These are phyloP conservation scores for Galeruca laticollis DNA, from an alignment of 2,888 invertebrate species.

Conservation along the genomic window DNA sequence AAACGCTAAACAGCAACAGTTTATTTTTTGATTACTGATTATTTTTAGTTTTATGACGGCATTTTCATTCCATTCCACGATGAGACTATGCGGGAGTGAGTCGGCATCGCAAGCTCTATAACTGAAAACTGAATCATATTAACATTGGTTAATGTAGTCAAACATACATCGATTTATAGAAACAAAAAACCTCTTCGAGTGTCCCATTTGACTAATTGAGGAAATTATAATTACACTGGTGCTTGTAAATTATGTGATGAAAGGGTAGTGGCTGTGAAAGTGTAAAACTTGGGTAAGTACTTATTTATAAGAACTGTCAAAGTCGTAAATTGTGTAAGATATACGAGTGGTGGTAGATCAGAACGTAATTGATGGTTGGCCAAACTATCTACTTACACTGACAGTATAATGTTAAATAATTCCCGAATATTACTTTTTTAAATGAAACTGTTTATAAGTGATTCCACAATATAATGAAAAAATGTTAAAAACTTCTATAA, in stretches of 20 bases:
- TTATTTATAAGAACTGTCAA: neutral
- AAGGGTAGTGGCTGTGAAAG: neutral
- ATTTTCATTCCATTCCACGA: constrained; percentile 19
- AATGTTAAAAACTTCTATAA: too few species aligned
- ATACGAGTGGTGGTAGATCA: too few species aligned
- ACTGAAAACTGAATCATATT: constrained; percentile 10
- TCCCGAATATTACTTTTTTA: too few species aligned
- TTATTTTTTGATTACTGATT: constrained; percentile 32
- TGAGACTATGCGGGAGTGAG: constrained; percentile 19
- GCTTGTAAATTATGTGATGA: neutral
- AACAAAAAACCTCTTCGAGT: neutral
- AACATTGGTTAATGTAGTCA: constrained; percentile 3
- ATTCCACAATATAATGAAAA: too few species aligned
- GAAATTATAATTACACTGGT: neutral
- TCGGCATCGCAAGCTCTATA: constrained; percentile 6
- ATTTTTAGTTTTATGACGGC: constrained; percentile 33
- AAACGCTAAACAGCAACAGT: neutral
- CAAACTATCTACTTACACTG: too few species aligned
- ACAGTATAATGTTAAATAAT: too few species aligned
- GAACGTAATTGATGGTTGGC: too few species aligned
- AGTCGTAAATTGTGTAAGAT: neutral
- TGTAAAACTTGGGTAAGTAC: neutral
- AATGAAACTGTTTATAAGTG: too few species aligned
- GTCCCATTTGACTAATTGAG: neutral
- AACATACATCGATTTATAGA: neutral